phyloP scores from a whole-genome alignment of 2,888 invertebrate species.

The Cosmia trapezina region DNA sequence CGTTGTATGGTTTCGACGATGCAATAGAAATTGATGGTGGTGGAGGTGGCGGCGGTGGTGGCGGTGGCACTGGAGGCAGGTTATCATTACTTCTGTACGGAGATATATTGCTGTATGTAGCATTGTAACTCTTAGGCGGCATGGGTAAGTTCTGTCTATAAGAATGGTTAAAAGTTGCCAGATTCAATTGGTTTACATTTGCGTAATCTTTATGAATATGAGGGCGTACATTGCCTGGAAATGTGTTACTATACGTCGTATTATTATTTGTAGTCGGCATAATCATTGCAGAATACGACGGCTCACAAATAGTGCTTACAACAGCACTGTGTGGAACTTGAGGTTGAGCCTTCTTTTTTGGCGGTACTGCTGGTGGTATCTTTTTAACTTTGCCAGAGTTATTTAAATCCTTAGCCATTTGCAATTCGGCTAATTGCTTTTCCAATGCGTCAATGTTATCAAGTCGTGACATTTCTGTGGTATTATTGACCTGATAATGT shows the following conservation, averaged over 20 bases:
- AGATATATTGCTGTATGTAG: conserved; percentile 91
- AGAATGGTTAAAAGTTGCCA: conserved; percentile 69
- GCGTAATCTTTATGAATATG: conserved; percentile 79
- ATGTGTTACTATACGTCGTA: conserved; percentile 76
- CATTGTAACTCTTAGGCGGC: conserved; percentile 76
- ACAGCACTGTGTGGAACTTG: conserved; percentile 95
- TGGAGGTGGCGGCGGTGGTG: conserved; percentile 91
- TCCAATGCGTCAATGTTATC: conserved; percentile 92
- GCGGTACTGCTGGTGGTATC: conserved; percentile 94
- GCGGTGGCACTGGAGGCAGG: conserved; percentile 89
- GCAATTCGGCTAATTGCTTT: conserved; percentile 93
- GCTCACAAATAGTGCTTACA: conserved; percentile 93
- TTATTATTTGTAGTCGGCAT: conserved; percentile 83
- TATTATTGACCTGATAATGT: conserved; percentile 63
- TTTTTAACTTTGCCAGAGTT: conserved; percentile 87
- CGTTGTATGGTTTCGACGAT: conserved; percentile 71
- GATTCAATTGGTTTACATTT: conserved; percentile 77
- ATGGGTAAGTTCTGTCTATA: conserved; percentile 69
- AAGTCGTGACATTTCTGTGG: conserved; percentile 80
- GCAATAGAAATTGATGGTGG: conserved; percentile 76
- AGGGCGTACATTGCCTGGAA: conserved; percentile 65
- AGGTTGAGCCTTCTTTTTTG: conserved; percentile 93
- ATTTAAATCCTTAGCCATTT: conserved; percentile 88
- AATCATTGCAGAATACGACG: conserved; percentile 92
- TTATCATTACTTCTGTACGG: conserved; percentile 81